Base-by-base conservation (phyloP, 23 tunicate genomes). In the Styela clava region DNA sequence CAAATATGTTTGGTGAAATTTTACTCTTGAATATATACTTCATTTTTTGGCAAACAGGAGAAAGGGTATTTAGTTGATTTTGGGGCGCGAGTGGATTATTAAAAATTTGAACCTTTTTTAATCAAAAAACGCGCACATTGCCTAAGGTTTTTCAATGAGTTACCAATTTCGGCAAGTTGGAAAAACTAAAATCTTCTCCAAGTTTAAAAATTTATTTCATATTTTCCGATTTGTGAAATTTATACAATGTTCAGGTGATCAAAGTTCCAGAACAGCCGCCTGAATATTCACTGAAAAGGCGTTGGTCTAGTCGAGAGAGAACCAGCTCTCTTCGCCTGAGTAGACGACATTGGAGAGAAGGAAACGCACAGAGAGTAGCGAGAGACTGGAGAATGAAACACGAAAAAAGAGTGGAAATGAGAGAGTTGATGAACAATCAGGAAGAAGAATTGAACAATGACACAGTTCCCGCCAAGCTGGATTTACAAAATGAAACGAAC, bases 321-420 rank as follows among this genome's bases (percentile, higher is more conserved):
- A 76, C 65, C 28, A 76, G 44, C 52, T 76, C 81, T 19, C 65
- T 51, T 0, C 81, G 81, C 28, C 16, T 37, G 64, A 76, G 80
- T 68, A 34, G 80, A 26, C 64, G 64, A 29, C 32, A 76, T 76
- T 76, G 81, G 81, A 36, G 81, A 76, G 64, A 52, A 52, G 81
- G 44, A 44, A 76, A 52, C 9, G 65, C 37, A 26, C 34, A 34
- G 2, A 3, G 56, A 44, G 56, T 44, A 5, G 56, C 56, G 12
- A 44, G 12, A 44, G 56, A 44, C 7, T 44, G 56, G 56, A 7
- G 56, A 44, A 44, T 12, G 12, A 44, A 12, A 44, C 56, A 44
- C 12, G 56, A 44, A 44, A 44, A 44, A 44, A 44, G 12, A 5
- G 12, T 5, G 7, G 56, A 44, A 44, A 44, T 44, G 56, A 44